Base-by-base conservation (phyloP, 1,140 invertebrate species). In the Dendrolimus kikuchii region DNA sequence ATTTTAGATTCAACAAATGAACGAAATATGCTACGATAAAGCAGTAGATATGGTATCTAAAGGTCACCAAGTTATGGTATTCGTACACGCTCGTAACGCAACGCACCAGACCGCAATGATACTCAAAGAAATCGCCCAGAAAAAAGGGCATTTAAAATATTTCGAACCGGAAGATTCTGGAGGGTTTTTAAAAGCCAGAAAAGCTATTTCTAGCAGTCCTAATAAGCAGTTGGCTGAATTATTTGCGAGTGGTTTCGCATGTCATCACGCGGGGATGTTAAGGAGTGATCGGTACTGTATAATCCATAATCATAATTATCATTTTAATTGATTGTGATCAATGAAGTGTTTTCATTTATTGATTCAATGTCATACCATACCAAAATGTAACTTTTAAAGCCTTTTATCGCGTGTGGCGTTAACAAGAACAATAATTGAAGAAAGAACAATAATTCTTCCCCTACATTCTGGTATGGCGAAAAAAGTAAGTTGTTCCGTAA, bases 61-160 rank as follows among this genome's bases (percentile, higher is more conserved):
- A 68, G 96, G 95, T 0, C 94, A 99, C 81, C 98, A 99, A 89
- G 97, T 99, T 0, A 99, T 99, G 96, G 96, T 99, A 0, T 99
- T 99, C 88, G 99, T 99, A 0, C 98, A 99, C 86, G 96, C 98
- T 0, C 89, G 99, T 43, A 99, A 99, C 89, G 96, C 96, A 5
- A 99, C 98, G 0, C 91, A 95, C 9, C 90, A 93, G 60, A 97
- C 95, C 2, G 98, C 97, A 0, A 93, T 92, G 60, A 89, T 91
- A 23, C 69, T 98, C 2, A 92, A 92, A 54, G 95, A 97, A 65
- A 76, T 93, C 40, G 94, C 96, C 0, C 88, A 92, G 55, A 90
- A 93, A 67, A 92, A 93, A 66, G 91, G 92, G 1, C 92, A 95
- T 8, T 79, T 92, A 5, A 89, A 91, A n/a, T 62, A 90, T 5